Evolutionary conservation across 2,113 vertebrate genomes (phyloP), one percentile per base, ranked within the genome.

Genomic region (Pseudolaguvia tuberculata): DNA sequence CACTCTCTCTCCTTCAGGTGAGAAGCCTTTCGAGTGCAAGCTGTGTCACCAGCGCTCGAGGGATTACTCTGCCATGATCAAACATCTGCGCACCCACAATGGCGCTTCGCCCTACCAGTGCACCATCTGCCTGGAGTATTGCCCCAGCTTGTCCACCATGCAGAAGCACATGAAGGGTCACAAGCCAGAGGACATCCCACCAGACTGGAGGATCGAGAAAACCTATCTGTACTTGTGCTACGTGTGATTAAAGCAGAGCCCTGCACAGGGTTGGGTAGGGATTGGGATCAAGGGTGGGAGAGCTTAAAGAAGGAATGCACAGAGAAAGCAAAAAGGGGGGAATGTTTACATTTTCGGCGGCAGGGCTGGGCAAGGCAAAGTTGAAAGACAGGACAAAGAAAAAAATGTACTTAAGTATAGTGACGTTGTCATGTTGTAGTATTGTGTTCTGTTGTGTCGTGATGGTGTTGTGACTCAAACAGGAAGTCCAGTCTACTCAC

Each of bases 151-250:
- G 82, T 98, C 97, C 4, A 93, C 96, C 91, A 99, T 99, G 97
- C 96, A 98, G 94, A 99, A 98, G 90, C 97, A 99, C 93, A 98
- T 99, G 96, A 99, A 98, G 84, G 89, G 92, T 86, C 96, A 98
- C 93, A 97, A 97, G 88, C 95, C 96, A 0, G 95, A 98, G 90
- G 96, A 99, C 88, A 89, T 99, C 87, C 96, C 97, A 1, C 91
- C 96, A 1, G 97, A 98, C 92, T 99, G 97, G 97, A 93, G 96
- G 90, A 99, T 99, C 88, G 97, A 99, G 94, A 98, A 98, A 92
- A 99, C 97, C 72, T 99, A 99, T 87, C 94, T 99, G 83, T 99
- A 99, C 88, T 93, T 98, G 83, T 98, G 96, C 92, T 98, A 99
- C 0, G 97, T 98, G 83, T 92, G 90, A 91, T 79, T 5, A 15